phyloP scores from a whole-genome alignment of 2,113 vertebrate genomes.

The Sinosuthora webbiana region DNA sequence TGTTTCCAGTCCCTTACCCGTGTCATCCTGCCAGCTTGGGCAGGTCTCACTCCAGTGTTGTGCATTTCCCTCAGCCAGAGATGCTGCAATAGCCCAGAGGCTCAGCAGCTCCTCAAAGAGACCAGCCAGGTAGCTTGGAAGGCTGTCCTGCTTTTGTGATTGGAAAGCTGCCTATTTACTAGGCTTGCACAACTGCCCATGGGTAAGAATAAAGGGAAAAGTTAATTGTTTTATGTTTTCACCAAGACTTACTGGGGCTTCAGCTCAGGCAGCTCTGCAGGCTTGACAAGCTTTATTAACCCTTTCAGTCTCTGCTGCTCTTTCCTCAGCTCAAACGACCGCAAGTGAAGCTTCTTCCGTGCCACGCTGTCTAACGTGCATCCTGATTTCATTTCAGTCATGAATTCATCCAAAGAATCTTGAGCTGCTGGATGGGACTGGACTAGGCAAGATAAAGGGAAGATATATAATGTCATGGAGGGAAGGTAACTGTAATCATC shows the following conservation, averaged over 20 bases:
- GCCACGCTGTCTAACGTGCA: constrained; percentile 83
- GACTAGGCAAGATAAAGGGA: constrained; percentile 62
- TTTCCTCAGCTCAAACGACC: constrained; percentile 84
- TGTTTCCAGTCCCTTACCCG: neutral
- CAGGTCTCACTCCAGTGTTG: neutral
- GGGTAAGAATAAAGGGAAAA: neutral
- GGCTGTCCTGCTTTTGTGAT: neutral
- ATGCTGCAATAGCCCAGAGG: neutral
- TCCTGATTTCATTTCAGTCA: constrained; percentile 86
- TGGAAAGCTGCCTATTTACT: neutral
- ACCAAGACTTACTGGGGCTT: constrained; percentile 78
- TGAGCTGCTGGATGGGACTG: constrained; percentile 77
- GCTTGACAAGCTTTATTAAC: constrained; percentile 89
- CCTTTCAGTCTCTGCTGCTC: constrained; percentile 86
- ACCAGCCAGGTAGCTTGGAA: neutral
- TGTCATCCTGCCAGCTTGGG: neutral
- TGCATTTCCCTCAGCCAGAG: neutral
- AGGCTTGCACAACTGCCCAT: neutral
- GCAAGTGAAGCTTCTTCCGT: constrained; percentile 90
- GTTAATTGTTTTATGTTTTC: neutral
- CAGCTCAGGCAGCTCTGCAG: constrained; percentile 86
- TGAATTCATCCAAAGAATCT: constrained; percentile 94
- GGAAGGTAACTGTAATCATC: neutral
- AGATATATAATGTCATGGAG: neutral
- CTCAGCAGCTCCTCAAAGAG: neutral